Percentiles rank a stretch among this genome's conserved stretches.
These are phyloP conservation scores for Orthosia gracilis DNA, from an alignment of 2,888 invertebrate genomes.

Conservation along the genomic window DNA sequence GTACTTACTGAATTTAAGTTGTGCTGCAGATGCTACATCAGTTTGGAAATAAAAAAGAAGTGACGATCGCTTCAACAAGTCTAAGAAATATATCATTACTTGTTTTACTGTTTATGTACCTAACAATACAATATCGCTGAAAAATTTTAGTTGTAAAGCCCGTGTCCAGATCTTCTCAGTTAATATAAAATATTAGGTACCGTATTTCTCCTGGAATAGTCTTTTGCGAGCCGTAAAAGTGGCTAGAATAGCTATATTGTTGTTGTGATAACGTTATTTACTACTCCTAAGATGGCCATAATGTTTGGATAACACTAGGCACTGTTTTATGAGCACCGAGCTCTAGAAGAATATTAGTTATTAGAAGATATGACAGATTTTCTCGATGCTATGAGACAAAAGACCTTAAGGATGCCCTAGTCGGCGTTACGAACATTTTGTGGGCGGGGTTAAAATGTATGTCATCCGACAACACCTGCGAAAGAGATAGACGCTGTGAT, in stretches of 20 bases:
- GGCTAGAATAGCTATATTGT: constrained; percentile 28
- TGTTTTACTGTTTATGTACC: not conserved
- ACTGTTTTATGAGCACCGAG: constrained; percentile 41
- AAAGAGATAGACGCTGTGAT: no score
- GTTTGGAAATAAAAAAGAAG: not conserved
- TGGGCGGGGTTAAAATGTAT: no score
- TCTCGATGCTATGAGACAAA: not conserved
- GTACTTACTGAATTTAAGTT: constrained; percentile 14
- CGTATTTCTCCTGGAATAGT: constrained; percentile 23
- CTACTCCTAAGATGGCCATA: constrained; percentile 34
- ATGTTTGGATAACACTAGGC: constrained; percentile 33
- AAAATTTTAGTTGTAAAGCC: not conserved
- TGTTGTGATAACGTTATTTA: constrained; percentile 43
- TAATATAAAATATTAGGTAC: constrained; percentile 36
- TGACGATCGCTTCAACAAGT: not conserved
- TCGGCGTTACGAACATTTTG: no score
- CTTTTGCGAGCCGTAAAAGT: constrained; percentile 38
- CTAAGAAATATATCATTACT: not conserved
- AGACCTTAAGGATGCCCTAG: not conserved
- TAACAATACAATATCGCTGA: not conserved
- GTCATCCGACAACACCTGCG: no score
- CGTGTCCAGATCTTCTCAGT: not conserved
- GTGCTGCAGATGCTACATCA: not conserved
- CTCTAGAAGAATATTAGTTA: constrained; percentile 11
- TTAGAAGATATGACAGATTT: constrained; percentile 1